Percentiles rank a stretch among this genome's conserved stretches.
phyloP scores from a whole-genome alignment of 2,888 invertebrate genomes.

The Drosophila colorata region DNA sequence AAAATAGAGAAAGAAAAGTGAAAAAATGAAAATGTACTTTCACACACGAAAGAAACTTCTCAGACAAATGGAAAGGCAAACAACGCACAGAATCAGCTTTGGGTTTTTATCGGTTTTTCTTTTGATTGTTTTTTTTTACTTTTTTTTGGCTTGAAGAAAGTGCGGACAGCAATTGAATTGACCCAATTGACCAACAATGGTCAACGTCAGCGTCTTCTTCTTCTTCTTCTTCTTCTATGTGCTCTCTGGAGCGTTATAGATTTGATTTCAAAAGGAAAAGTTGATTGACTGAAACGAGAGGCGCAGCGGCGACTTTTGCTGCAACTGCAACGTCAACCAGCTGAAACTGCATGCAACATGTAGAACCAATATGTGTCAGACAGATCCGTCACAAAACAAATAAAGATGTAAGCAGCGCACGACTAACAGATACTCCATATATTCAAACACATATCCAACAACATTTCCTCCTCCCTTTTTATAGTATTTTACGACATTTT shows the following conservation, averaged over 20 bases:
- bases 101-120: conserved; percentile 10
- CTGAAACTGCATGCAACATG: conserved; percentile 52
- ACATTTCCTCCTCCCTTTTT: no score
- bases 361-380: conserved; percentile 52
- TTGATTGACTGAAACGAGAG: conserved; percentile 70
- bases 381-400: conserved; percentile 52
- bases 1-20: conserved; percentile 15
- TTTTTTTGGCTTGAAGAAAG: conserved; percentile 66
- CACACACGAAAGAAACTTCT: conserved; percentile 61
- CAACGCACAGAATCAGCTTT: conserved; percentile 39
- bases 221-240: conserved; percentile 1
- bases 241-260: conserved; percentile 35
- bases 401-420: neutral
- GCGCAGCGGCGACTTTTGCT: neutral
- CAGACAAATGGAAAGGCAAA: conserved; percentile 57
- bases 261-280: conserved; percentile 77
- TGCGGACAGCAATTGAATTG: conserved; percentile 74
- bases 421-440: neutral
- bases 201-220: conserved; percentile 16
- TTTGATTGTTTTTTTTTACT: conserved; percentile 6
- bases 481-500: no score
- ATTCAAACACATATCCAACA: neutral
- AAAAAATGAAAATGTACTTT: conserved; percentile 61
- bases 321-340: conserved; percentile 29
- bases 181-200: conserved; percentile 76